Conservation (phyloP, 2,888 invertebrate species). For the Hipparchia semele region DNA sequence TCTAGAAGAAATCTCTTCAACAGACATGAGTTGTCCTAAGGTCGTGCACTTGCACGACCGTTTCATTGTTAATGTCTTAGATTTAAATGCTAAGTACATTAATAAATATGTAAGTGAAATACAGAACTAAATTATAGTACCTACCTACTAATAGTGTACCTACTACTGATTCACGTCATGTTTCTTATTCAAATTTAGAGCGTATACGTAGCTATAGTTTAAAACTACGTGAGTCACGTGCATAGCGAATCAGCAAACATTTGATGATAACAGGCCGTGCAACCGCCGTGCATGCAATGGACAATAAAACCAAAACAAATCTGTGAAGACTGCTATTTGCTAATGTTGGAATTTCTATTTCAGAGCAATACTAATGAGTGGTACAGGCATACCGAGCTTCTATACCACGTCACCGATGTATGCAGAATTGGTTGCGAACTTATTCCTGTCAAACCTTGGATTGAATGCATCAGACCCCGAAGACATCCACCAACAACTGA, state of each 20-base stretch:
- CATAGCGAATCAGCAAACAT: not conserved
- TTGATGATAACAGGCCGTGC: not conserved
- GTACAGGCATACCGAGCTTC: slow-evolving; percentile 57
- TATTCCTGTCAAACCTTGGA: slow-evolving; percentile 70
- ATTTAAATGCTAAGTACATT: too few relatives aligned
- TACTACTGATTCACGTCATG: too few relatives aligned
- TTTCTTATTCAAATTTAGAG: too few relatives aligned
- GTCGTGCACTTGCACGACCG: too few relatives aligned
- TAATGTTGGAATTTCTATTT: slow-evolving; percentile 41
- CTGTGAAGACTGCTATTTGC: not conserved
- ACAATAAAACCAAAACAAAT: not conserved
- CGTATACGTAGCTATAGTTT: not conserved
- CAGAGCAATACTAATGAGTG: slow-evolving; percentile 70
- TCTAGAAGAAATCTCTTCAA: too few relatives aligned
- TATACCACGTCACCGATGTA: slow-evolving; percentile 59
- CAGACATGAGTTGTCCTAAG: too few relatives aligned
- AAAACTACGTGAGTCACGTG: not conserved
- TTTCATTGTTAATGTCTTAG: too few relatives aligned
- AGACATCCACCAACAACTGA: slow-evolving; percentile 56
- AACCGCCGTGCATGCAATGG: not conserved
- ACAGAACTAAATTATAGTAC: not conserved
- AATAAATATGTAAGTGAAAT: not conserved
- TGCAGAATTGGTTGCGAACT: slow-evolving; percentile 51
- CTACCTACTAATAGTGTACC: too few relatives aligned
- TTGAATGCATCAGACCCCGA: slow-evolving; percentile 60